Evolutionary conservation across 2,113 vertebrate species (phyloP), one percentile per base, ranked within the genome.

Genomic region (Chlorodrepanis virens): DNA sequence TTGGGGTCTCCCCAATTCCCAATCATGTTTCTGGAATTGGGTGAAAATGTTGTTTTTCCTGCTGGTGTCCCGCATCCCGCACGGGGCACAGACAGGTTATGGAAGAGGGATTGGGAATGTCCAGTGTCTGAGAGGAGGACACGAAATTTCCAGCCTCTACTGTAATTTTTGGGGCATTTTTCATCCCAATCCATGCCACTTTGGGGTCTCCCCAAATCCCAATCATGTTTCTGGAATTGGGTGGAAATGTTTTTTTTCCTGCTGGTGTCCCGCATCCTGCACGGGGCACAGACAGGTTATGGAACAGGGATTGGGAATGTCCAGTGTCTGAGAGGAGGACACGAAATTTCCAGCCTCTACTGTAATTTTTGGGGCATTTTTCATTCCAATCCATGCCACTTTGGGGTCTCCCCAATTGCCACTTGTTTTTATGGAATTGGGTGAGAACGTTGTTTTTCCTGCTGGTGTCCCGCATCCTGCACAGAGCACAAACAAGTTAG

Each of bases 171-270:
- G 2, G 20, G 40, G 16, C 0, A 0, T n/a, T 22, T 6, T 71
- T 7, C 40, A 75, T 44, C 39, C 61, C 56, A 10, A 27, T 1
- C 20, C 4, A 4, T 0, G 11, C 15, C 37, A 40, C 24, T 3
- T 1, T 3, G 16, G 54, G 14, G 7, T 42, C 40, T 28, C 21
- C 15, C 87, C 14, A 31, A 4, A 3, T 10, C n/a, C 60, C 3
- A 47, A 83, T 99, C 98, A 1, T 98, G 99, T 97, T 99, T 99
- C 93, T 98, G 97, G 95, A 99, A 99, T 96, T 99, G 99, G 40
- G 98, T 1, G 21, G n/a, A n/a, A n/a, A 23, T 2, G 0, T 56
- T 56, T 97, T 99, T 99, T 35, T 35, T 35, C 76, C 99, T 98
- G 97, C 99, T 99, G 7, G 98, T 98, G 97, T 99, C 99, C 90